A percentile compares a stretch with the other conserved stretches of the same genome.
Conservation (phyloP, 1,140 invertebrate species). For the Gonatopus flavifemur region DNA sequence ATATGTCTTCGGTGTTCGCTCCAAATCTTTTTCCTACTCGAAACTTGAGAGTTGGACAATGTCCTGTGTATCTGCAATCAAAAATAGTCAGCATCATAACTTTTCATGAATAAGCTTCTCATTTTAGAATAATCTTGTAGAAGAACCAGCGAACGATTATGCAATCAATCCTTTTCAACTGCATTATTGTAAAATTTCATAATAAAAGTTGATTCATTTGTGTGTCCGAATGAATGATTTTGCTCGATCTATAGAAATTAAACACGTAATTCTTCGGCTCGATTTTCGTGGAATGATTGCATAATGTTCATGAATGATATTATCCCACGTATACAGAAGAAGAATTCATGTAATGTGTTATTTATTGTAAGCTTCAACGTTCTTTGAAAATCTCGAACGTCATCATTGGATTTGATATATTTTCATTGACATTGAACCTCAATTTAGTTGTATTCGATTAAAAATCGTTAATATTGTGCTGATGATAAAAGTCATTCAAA, state of each 20-base stretch:
- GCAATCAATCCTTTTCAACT: too few species aligned
- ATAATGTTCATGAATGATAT: too few species aligned
- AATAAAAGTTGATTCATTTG: neutral
- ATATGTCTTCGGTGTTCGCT: slow-evolving; percentile 69
- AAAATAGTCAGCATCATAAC: neutral
- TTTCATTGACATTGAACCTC: too few species aligned
- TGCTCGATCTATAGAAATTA: neutral
- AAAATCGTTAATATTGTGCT: slow-evolving; percentile 9
- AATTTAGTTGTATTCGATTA: too few species aligned
- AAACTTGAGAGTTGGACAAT: slow-evolving; percentile 72
- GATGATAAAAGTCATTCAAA: slow-evolving; percentile 14
- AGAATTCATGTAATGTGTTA: neutral
- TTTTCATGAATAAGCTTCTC: neutral
- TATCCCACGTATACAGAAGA: neutral
- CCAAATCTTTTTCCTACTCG: slow-evolving; percentile 72
- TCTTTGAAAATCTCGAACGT: slow-evolving; percentile 11
- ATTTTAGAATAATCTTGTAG: too few species aligned
- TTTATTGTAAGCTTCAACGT: neutral
- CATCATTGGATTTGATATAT: slow-evolving; percentile 19
- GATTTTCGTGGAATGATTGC: too few species aligned
- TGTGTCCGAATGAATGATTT: neutral
- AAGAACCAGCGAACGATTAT: too few species aligned
- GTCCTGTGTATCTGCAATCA: slow-evolving; percentile 72
- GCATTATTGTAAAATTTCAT: neutral
- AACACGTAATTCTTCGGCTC: too few species aligned